Evolutionary conservation across 2,113 vertebrate genomes (phyloP).

Genomic region (Bucco capensis): DNA sequence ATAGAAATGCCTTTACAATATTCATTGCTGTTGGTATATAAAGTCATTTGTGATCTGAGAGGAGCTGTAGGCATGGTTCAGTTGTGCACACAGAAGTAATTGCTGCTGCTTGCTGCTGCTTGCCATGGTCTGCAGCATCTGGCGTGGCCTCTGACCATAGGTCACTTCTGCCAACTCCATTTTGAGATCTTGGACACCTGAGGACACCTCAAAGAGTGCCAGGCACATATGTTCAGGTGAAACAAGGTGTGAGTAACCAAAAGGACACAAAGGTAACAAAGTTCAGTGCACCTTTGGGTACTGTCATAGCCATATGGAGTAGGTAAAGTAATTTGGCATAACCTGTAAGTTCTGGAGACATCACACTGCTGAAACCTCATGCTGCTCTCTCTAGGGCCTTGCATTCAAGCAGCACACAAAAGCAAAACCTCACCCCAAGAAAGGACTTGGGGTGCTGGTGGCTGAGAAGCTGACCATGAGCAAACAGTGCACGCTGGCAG

Average conservation of each 20-base stretch:
- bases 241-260: neutral
- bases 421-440: neutral
- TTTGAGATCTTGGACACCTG: neutral
- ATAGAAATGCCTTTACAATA: neutral
- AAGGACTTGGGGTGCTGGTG: too few relatives aligned
- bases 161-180: too few relatives aligned
- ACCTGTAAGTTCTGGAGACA: neutral
- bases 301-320: neutral
- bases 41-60: neutral
- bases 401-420: neutral
- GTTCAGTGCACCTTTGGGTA: neutral
- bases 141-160: neutral
- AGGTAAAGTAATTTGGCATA: neutral
- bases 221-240: neutral
- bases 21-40: neutral
- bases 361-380: neutral
- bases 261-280: neutral
- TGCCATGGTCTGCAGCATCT: neutral
- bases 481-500: too few relatives aligned
- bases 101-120: neutral
- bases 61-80: neutral
- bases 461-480: too few relatives aligned
- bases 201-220: neutral
- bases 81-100: neutral
- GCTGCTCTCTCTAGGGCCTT: neutral